phyloP scores from a whole-genome alignment of 2,888 invertebrate genomes.

The Odontocerum albicorne region DNA sequence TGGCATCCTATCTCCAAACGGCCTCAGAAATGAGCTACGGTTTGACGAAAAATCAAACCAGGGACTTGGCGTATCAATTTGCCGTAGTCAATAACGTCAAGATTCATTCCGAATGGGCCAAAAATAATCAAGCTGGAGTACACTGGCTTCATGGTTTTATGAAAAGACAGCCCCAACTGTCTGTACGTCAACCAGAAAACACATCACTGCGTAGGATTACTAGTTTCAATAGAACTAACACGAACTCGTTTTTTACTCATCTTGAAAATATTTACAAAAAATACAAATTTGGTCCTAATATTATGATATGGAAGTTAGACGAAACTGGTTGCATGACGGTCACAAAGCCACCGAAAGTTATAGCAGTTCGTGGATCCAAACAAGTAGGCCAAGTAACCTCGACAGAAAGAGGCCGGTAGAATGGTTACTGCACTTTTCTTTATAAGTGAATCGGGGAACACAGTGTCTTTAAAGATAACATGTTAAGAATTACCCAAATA shows the following conservation, averaged over 20 bases:
- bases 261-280: conserved; percentile 17
- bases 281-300: conserved; percentile 7
- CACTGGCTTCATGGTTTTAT: conserved; percentile 8
- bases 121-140: background rate
- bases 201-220: background rate
- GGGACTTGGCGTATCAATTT: conserved; percentile 34
- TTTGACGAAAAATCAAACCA: conserved; percentile 33
- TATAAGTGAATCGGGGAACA: conserved; percentile 36
- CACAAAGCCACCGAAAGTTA: conserved; percentile 41
- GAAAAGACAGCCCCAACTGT: background rate
- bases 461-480: conserved; percentile 34
- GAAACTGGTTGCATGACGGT: conserved; percentile 43
- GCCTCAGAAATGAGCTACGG: conserved; percentile 37
- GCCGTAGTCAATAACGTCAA: conserved; percentile 31
- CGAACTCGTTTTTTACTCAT: conserved; percentile 5
- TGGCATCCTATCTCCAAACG: conserved; percentile 34
- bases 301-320: conserved; percentile 42
- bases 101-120: conserved; percentile 23
- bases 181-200: conserved; percentile 2
- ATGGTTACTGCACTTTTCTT: conserved; percentile 38
- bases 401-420: conserved; percentile 39
- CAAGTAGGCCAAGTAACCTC: conserved; percentile 40
- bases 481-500: conserved; percentile 34
- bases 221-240: conserved; percentile 4
- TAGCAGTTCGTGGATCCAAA: conserved; percentile 39